Percentiles rank a stretch among this genome's conserved stretches.
Conservation (phyloP, 1,140 invertebrate species). For the Pteromalus puparum region DNA sequence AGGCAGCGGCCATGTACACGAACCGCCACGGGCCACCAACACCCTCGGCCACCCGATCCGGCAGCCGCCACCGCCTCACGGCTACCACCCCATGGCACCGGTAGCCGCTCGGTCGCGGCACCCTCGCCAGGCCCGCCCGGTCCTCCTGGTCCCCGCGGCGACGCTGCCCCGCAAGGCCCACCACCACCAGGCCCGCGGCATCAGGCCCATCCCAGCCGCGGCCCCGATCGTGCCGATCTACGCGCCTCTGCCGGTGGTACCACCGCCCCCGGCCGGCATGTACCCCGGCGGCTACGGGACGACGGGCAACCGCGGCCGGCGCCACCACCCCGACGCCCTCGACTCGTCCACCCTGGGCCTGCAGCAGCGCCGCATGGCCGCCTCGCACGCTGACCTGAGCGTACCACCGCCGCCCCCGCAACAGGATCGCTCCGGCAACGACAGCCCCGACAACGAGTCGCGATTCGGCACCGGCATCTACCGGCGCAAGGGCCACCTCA, state of each 20-base stretch:
- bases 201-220: constrained; percentile 70
- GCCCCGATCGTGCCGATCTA: constrained; percentile 72
- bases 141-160: constrained; percentile 76
- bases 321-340: constrained; percentile 76
- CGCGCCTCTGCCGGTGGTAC: constrained; percentile 74
- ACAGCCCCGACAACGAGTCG: constrained; percentile 82
- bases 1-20: constrained; percentile 65
- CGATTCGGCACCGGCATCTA: constrained; percentile 92
- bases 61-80: constrained; percentile 68
- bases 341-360: constrained; percentile 68
- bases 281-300: constrained; percentile 76
- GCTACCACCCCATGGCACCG: constrained; percentile 62
- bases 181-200: constrained; percentile 68
- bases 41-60: constrained; percentile 73
- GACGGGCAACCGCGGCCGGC: constrained; percentile 77
- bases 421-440: constrained; percentile 71
- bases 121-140: constrained; percentile 74
- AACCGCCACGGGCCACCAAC: constrained; percentile 71
- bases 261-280: constrained; percentile 76
- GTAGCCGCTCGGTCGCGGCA: constrained; percentile 73
- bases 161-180: constrained; percentile 76
- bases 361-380: constrained; percentile 66
- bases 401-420: constrained; percentile 61
- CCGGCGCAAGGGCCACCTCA: constrained; percentile 92
- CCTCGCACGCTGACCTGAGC: constrained; percentile 68